Base-by-base conservation (phyloP, 2,797 vertebrate species). In the Erethizon dorsatum region DNA sequence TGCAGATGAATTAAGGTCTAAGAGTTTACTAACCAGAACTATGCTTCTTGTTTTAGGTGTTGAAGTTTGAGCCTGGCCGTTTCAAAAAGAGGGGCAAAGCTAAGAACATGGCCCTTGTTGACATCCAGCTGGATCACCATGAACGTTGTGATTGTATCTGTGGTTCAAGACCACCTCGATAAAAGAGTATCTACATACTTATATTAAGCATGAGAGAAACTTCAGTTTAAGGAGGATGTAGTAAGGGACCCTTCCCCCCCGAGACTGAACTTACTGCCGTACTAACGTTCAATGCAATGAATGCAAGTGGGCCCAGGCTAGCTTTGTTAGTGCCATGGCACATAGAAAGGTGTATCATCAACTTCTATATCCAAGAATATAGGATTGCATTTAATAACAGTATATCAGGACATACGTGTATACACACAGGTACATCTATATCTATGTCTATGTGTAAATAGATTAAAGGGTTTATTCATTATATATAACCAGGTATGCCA, bases 91-190 rank as follows among this genome's bases (percentile, higher is more conserved):
- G 97, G 97, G 98, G 97, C 45, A 99, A 90, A 96, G 98, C 99
- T 14, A 99, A 98, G 97, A 98, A 98, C 63, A 99, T 99, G 99
- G 98, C 98, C 87, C 98, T 99, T 47, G 98, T 99, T 18, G 99
- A 99, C 98, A 99, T 99, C 98, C 99, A 99, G 86, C 98, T 99
- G 98, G 99, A 99, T 24, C 99, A 99, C 97, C 99, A 99, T 5
- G 99, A 99, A 97, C 99, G 98, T 47, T 99, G 99, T 20, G 99
- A 99, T 97, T 99, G 99, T 86, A 97, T 98, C 95, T 99, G 99
- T 99, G 99, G 99, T 93, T 99, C 99, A 91, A 99, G 99, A 96
- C 99, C 99, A 65, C 99, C 99, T 0, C 99, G 99, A 99, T 99
- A 99, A 99, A 97, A 92, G 61, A 94, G 20, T 45, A 0, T 0